phyloP scores from a whole-genome alignment of 92 coral and sea anemone genomes.

The Muricea muricata region DNA sequence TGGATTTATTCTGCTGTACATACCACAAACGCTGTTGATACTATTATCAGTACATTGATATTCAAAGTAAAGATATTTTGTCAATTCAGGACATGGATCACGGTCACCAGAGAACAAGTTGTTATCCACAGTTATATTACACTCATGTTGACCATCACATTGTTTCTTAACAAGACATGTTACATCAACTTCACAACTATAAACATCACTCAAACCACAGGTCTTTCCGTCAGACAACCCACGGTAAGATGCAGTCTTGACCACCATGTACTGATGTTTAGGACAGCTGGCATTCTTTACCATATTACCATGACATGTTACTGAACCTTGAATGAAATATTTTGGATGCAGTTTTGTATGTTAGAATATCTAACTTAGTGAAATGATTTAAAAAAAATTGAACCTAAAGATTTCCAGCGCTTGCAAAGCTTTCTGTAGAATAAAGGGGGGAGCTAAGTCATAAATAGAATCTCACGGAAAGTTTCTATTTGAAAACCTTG shows the following conservation, averaged over 20 bases:
- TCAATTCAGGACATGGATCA: not conserved
- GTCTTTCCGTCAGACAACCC: not conserved
- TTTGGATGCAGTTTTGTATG: too few species aligned
- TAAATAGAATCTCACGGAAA: too few species aligned
- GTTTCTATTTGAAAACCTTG: too few species aligned
- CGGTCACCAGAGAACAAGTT: not conserved
- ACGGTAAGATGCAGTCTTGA: conserved; percentile 8
- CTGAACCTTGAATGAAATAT: not conserved
- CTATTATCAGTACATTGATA: not conserved
- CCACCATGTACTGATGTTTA: not conserved
- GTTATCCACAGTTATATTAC: not conserved
- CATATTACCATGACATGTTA: not conserved
- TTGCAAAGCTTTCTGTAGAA: too few species aligned
- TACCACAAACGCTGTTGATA: not conserved
- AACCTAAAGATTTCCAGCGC: too few species aligned
- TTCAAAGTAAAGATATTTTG: not conserved
- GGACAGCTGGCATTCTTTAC: not conserved
- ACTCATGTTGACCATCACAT: conserved; percentile 6
- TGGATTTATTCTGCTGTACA: not conserved
- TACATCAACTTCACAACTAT: not conserved
- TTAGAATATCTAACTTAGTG: too few species aligned
- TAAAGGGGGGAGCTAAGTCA: too few species aligned
- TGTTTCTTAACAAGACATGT: conserved; percentile 9
- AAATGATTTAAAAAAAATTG: too few species aligned
- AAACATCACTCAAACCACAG: not conserved